Evolutionary conservation across 1,140 invertebrate species (phyloP), one percentile per base, ranked within the genome.

Genomic region (Glomeris maerens): DNA sequence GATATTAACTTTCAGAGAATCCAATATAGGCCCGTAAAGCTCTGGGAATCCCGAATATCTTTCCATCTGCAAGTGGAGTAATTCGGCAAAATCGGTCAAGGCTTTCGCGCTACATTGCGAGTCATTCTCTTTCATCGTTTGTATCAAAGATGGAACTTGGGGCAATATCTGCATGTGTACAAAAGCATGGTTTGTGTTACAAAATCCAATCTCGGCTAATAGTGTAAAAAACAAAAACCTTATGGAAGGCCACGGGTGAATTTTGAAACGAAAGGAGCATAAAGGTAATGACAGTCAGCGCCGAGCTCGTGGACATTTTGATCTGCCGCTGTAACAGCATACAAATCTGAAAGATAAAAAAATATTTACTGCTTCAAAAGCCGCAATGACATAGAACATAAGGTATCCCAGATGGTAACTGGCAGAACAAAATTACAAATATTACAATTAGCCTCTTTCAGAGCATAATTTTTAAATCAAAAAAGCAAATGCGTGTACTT

Each of bases 41-140:
- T 67, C 64, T 36, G 66, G 66, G 47, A 64, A 67, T 7, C 66
- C 66, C 31, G 62, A 55, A 54, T 67, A 64, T 5, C 61, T 54
- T 47, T 62, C 59, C 56, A 67, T 65, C 23, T 62, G n/a, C 2
- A 53, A 29, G 42, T 66, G 59, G 7, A 65, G 22, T 1, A 66
- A 47, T 44, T 59, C 55, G 10, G 56, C 53, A 22, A 64, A 22
- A 31, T 55, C 29, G 2, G 42, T 40, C 2, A 62, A 39, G 20
- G 10, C 38, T 10, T 52, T 40, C 5, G 38, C 20, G 49, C 10
- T 42, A 21, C 5, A 26, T 2, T 52, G n/a, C 14, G 57, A 48
- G 13, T 47, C 52, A 27, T 62, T 59, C 42, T 38, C 21, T 27
- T 46, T 52, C 50, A 61, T 27, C 3, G 14, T 23, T 23, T 13